Evolutionary conservation across 2,888 invertebrate species (phyloP).

Genomic region (Leistus spinibarbis): DNA sequence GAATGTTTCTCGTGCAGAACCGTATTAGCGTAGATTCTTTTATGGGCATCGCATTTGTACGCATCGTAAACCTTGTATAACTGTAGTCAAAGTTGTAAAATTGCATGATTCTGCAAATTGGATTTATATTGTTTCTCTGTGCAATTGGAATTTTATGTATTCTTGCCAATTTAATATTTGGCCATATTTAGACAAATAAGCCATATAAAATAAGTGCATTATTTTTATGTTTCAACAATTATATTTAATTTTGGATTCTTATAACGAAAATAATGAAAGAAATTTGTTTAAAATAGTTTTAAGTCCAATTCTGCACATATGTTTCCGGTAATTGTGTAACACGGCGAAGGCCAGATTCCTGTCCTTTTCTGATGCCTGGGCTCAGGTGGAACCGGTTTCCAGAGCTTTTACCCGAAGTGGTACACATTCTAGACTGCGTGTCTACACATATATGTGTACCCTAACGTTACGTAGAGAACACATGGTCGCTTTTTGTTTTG

Average conservation of each 20-base stretch:
- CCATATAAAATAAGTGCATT: too few relatives aligned
- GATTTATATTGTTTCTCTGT: not conserved
- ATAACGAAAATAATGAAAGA: not conserved
- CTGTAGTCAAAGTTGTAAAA: conserved; percentile 35
- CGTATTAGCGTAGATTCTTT: conserved; percentile 24
- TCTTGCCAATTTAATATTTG: too few relatives aligned
- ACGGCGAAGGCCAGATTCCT: conserved; percentile 50
- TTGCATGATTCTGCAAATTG: not conserved
- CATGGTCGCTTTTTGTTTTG: too few relatives aligned
- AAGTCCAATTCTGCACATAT: conserved; percentile 25
- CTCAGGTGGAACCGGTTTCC: conserved; percentile 49
- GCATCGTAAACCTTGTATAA: conserved; percentile 28
- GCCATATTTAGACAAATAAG: too few relatives aligned
- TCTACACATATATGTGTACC: conserved; percentile 44
- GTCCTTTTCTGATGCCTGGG: conserved; percentile 48
- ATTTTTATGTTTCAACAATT: not conserved
- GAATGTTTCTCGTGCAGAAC: conserved; percentile 15
- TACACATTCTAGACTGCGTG: conserved; percentile 42
- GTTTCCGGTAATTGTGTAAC: conserved; percentile 49
- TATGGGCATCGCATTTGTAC: conserved; percentile 17
- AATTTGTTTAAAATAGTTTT: too few relatives aligned
- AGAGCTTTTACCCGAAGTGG: conserved; percentile 53
- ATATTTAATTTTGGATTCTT: not conserved
- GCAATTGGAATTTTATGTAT: not conserved
- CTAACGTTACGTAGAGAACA: not conserved